Percentiles rank a stretch among this genome's conserved stretches.
Evolutionary conservation across 2,797 vertebrate species (phyloP).

Genomic region (Nannoperca obscura): DNA sequence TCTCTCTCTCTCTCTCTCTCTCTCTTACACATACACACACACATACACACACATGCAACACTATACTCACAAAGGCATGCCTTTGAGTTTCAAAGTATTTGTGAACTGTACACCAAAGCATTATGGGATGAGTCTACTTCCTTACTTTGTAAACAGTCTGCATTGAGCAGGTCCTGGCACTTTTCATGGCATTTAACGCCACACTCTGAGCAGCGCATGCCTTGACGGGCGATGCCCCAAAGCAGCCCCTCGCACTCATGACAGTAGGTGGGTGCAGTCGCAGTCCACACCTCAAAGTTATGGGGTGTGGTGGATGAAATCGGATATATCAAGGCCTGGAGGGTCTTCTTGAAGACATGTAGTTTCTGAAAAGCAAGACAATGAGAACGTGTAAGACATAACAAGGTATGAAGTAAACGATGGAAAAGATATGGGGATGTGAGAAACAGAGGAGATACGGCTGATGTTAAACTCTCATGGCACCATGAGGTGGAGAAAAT

Average conservation of each 20-base stretch:
- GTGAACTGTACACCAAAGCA: conserved; percentile 10
- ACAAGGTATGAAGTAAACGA: conserved; percentile 1
- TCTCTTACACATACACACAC: too few relatives aligned
- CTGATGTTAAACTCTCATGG: conserved; percentile 24
- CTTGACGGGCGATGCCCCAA: conserved; percentile 98
- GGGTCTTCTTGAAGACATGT: conserved; percentile 97
- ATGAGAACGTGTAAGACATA: conserved; percentile 4
- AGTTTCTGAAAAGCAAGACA: conserved; percentile 87
- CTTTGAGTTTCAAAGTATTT: background rate
- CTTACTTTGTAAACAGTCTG: conserved; percentile 98
- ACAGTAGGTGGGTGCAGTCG: conserved; percentile 97
- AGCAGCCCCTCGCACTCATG: conserved; percentile 98
- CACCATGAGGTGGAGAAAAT: conserved; percentile 8
- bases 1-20: background rate
- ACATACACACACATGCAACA: background rate
- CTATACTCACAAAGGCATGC: background rate
- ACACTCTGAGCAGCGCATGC: conserved; percentile 96
- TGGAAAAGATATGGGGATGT: background rate
- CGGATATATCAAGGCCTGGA: conserved; percentile 97
- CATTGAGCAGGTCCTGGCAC: conserved; percentile 98
- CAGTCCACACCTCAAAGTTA: conserved; percentile 98
- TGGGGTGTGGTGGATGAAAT: conserved; percentile 98
- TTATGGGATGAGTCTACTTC: background rate
- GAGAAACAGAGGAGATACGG: background rate
- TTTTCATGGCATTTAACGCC: conserved; percentile 99